phyloP scores from a whole-genome alignment of 2,797 vertebrate species.

The Aratinga solstitialis region DNA sequence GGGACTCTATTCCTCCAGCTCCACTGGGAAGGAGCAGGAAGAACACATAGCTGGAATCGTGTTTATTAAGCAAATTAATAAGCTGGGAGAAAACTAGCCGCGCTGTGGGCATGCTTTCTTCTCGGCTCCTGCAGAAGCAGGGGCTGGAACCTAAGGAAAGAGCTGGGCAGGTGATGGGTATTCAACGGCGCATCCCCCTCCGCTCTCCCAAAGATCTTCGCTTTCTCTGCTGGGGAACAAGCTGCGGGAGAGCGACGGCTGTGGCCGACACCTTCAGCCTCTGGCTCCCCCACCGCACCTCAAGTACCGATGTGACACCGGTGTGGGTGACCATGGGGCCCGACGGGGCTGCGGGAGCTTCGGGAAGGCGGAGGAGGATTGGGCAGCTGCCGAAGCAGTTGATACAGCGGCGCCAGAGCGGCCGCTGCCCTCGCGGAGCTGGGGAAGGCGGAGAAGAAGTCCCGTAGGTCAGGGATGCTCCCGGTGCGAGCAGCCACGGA shows the following conservation, averaged over 20 bases:
- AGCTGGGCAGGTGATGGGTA: background rate
- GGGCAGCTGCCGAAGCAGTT: background rate
- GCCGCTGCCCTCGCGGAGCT: background rate
- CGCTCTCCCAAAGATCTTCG: background rate
- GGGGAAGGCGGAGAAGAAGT: background rate
- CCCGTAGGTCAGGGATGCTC: background rate
- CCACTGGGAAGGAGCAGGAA: background rate
- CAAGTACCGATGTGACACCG: fast-evolving
- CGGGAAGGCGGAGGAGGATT: background rate
- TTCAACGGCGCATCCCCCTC: fast-evolving
- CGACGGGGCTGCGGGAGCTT: background rate
- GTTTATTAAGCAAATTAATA: constrained; percentile 43
- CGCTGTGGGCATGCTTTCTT: background rate
- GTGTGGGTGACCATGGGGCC: background rate
- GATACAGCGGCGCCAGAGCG: background rate
- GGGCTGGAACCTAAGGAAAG: background rate
- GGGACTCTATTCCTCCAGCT: background rate
- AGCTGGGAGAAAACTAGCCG: background rate
- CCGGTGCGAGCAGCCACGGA: background rate
- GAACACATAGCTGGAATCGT: background rate
- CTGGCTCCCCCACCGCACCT: background rate
- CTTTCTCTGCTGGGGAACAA: background rate
- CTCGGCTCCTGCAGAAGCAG: background rate
- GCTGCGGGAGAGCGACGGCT: background rate
- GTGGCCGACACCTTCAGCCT: background rate